Conservation (phyloP, 2,888 invertebrate genomes). For the Miltochrista miniata region DNA sequence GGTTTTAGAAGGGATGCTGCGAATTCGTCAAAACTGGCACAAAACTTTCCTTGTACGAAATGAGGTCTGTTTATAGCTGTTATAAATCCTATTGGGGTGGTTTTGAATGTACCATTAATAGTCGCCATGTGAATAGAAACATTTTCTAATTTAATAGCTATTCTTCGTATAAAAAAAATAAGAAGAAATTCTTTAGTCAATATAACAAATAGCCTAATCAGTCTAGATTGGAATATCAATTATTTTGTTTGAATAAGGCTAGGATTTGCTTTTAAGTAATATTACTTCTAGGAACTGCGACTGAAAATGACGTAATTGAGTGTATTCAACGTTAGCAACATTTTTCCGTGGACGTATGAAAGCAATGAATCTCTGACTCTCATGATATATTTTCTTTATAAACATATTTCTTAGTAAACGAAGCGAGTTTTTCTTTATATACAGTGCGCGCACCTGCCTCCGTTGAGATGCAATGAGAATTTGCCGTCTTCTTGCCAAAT, state of each 20-base stretch:
- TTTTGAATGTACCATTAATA: slow-evolving; percentile 56
- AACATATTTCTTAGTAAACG: slow-evolving; percentile 62
- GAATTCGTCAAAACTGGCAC: slow-evolving; percentile 27
- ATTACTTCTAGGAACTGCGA: slow-evolving; percentile 14
- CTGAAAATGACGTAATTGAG: slow-evolving; percentile 38
- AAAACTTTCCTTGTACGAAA: slow-evolving; percentile 60
- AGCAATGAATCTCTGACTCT: slow-evolving; percentile 55
- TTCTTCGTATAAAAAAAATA: neutral
- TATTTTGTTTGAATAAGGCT: neutral
- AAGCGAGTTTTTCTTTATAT: slow-evolving; percentile 63
- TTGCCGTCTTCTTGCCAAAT: slow-evolving; percentile 71
- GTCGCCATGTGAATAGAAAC: slow-evolving; percentile 45
- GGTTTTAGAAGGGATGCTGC: slow-evolving; percentile 26
- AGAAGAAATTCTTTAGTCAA: neutral
- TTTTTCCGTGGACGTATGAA: slow-evolving; percentile 47
- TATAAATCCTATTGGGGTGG: slow-evolving; percentile 52
- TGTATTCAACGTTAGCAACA: slow-evolving; percentile 48
- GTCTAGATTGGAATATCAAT: slow-evolving; percentile 1
- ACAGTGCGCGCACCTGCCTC: slow-evolving; percentile 64
- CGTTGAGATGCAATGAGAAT: slow-evolving; percentile 66
- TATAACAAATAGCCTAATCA: neutral
- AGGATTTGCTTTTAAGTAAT: neutral
- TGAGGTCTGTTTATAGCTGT: slow-evolving; percentile 56
- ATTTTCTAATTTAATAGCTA: slow-evolving; percentile 33
- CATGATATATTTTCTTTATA: slow-evolving; percentile 58